Percentiles rank a stretch among this genome's conserved stretches.
These are phyloP conservation scores for Sus scrofa DNA, from an alignment of 2,113 vertebrate genomes.

Conservation along the genomic window DNA sequence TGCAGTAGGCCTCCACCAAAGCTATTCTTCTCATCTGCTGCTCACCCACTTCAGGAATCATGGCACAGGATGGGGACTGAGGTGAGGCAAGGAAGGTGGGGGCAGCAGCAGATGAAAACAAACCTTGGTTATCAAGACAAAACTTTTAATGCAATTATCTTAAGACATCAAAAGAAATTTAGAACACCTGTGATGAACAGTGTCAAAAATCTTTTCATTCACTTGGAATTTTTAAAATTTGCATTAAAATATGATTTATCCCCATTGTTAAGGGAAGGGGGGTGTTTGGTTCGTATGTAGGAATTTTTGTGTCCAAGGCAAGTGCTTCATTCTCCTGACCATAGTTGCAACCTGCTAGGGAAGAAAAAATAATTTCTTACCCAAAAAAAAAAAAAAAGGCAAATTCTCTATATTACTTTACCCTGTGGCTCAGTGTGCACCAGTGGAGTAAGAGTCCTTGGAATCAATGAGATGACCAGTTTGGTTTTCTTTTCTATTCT, in stretches of 20 bases:
- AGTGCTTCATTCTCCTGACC: background rate
- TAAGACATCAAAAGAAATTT: background rate
- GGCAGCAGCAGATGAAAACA: background rate
- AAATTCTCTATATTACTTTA: rapidly evolving
- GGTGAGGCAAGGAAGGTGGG: rapidly evolving
- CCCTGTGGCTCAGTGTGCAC: background rate
- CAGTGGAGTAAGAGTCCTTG: background rate
- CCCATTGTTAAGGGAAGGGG: background rate
- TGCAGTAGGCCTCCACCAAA: background rate
- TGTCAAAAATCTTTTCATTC: background rate
- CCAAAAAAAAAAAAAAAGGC: background rate
- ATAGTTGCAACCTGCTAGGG: too few relatives aligned
- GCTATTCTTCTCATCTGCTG: rapidly evolving
- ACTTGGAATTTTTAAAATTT: background rate
- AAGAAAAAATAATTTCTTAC: background rate
- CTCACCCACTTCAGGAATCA: too few relatives aligned
- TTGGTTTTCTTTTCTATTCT: too few relatives aligned
- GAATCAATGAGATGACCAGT: background rate
- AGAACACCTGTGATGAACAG: background rate
- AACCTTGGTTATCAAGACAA: too few relatives aligned
- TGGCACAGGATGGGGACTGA: rapidly evolving
- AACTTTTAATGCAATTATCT: too few relatives aligned
- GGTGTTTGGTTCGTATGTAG: background rate
- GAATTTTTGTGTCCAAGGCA: background rate
- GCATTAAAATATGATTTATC: background rate